A percentile compares a stretch with the other conserved stretches of the same genome.
Conservation (phyloP, 2,113 vertebrate species). For the Protobothrops mucrosquamatus region DNA sequence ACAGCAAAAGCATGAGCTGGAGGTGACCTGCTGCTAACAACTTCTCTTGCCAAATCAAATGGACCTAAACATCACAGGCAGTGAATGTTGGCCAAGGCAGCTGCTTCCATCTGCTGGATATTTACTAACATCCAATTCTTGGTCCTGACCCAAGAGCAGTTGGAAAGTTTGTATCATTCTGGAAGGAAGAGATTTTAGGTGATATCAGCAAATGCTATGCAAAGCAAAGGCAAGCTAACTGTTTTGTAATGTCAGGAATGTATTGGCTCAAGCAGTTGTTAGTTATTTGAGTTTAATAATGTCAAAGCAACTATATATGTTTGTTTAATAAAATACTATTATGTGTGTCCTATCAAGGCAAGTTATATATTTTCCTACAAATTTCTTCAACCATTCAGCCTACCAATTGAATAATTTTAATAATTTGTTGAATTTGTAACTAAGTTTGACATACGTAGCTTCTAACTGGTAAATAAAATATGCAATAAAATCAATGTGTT, state of each 20-base stretch:
- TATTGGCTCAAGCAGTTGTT: background rate
- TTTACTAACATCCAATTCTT: background rate
- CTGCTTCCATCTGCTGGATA: background rate
- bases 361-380: background rate
- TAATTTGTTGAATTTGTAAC: slow-evolving; percentile 15
- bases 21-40: background rate
- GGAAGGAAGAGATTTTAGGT: background rate
- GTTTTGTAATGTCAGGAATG: background rate
- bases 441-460: slow-evolving; percentile 17
- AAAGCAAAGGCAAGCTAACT: background rate
- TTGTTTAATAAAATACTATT: background rate
- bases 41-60: background rate
- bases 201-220: background rate
- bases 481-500: slow-evolving; percentile 12
- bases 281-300: background rate
- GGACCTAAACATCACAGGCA: background rate
- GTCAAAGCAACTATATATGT: background rate
- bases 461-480: slow-evolving; percentile 31
- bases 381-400: background rate
- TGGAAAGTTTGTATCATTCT: background rate
- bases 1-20: background rate
- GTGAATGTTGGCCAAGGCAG: background rate
- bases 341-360: background rate
- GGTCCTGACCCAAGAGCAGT: background rate
- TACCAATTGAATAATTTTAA: slow-evolving; percentile 4